Conservation (phyloP, 2,888 invertebrate species). For the Brachypalpus laphriformis region DNA sequence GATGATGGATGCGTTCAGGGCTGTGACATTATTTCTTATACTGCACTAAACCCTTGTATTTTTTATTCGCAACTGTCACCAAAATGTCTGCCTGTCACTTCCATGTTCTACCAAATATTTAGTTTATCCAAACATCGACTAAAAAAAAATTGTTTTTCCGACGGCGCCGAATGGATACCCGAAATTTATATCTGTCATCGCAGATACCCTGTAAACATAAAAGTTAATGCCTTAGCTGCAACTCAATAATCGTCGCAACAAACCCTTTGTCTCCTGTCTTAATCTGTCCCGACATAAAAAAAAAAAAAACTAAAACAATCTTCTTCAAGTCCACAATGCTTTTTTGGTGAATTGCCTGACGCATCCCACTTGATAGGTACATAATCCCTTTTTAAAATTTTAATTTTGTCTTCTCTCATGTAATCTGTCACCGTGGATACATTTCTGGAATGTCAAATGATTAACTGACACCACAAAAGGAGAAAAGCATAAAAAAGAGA, state of each 20-base stretch:
- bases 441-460: constrained; percentile 34
- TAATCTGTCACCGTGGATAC: constrained; percentile 18
- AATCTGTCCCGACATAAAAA: constrained; percentile 22
- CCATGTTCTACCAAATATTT: neutral
- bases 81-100: neutral
- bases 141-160: neutral
- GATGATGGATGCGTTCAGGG: neutral
- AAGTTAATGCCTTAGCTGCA: constrained; percentile 7
- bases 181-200: constrained; percentile 24
- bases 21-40: neutral
- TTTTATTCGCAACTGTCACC: neutral
- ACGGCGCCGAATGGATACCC: neutral
- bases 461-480: constrained; percentile 29
- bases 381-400: constrained; percentile 37
- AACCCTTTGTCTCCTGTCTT: constrained; percentile 33
- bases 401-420: constrained; percentile 9
- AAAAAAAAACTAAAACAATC: neutral
- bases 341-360: too few relatives aligned
- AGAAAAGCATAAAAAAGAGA: constrained; percentile 3
- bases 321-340: neutral
- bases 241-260: constrained; percentile 9
- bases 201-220: neutral
- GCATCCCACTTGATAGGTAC: constrained; percentile 3
- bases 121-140: neutral
- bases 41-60: neutral